These are phyloP conservation scores for Naja naja DNA, from an alignment of 2,113 vertebrate genomes.

Conservation along the genomic window DNA sequence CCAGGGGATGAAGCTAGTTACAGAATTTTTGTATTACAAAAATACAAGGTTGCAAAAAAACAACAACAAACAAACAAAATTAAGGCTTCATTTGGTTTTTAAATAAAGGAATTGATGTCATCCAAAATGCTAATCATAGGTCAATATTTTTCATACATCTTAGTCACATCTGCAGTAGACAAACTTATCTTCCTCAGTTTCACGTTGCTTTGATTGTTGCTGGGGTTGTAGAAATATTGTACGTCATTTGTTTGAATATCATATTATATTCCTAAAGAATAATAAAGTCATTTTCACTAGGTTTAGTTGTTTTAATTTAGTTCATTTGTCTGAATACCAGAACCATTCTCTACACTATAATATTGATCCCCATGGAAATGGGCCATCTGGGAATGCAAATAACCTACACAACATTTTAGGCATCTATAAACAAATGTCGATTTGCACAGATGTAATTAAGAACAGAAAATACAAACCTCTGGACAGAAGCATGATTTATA, in stretches of 20 bases:
- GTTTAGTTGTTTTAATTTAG: constrained; percentile 32
- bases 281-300: constrained; percentile 8
- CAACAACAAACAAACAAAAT: neutral
- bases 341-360: constrained; percentile 37
- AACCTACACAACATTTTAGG: constrained; percentile 49
- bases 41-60: constrained; percentile 33
- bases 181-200: neutral
- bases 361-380: constrained; percentile 57
- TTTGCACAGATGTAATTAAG: constrained; percentile 74
- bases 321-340: constrained; percentile 47
- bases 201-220: neutral
- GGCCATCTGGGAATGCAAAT: constrained; percentile 67
- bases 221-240: neutral
- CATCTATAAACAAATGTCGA: constrained; percentile 71
- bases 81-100: neutral
- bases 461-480: constrained; percentile 69
- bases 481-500: constrained; percentile 62
- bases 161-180: neutral
- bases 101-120: neutral
- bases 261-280: constrained; percentile 14
- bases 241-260: neutral
- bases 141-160: neutral
- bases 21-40: neutral
- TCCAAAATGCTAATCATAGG: neutral
- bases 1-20: constrained; percentile 37